Base-by-base conservation (phyloP, 2,113 vertebrate species). In the Delphinapterus leucas region DNA sequence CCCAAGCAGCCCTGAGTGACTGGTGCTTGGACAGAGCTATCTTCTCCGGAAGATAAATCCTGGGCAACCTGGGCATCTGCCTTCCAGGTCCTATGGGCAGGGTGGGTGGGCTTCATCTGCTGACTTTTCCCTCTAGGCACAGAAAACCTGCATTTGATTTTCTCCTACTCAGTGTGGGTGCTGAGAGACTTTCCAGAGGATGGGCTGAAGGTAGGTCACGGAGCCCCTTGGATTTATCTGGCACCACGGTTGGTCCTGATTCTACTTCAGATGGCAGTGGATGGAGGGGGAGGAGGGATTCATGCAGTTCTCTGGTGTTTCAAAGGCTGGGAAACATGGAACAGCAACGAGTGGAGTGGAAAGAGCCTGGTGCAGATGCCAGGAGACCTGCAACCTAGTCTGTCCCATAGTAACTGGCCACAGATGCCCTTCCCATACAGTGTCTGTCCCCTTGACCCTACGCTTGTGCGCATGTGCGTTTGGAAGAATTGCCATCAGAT, bases 91-190 rank as follows among this genome's bases (percentile, higher is more conserved):
- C 36, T 70, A 0, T 44, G 20, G 63, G 58, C 76, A 63, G 49
- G 0, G 21, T 70, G 53, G 1, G 26, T 76, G 68, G 53, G 28
- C 61, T 73, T 41, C 44, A 47, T 28, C 63, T 85, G 74, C 49
- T 36, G 5, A 5, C 44, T 95, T 97, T 92, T 90, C 93, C 12
- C 95, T 98, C 28, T 90, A 99, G 99, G 99, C 63, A 98, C 98
- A 74, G 99, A 99, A 97, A 99, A 99, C 95, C 97, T 99, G 96
- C 99, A 99, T 33, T 99, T 99, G 86, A 99, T 99, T 71, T 99
- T 99, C 97, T 99, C 99, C 93, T 99, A 99, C 98, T 99, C 99
- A 3, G 98, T 99, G 4, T 99, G 99, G 99, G 99, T 99, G 95
- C 98, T 99, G 60, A 99, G 99, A 98, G 99, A 98, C 80, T 99